These are phyloP conservation scores for Epinephelus coioides DNA, from an alignment of 2,797 vertebrate genomes.

Conservation along the genomic window DNA sequence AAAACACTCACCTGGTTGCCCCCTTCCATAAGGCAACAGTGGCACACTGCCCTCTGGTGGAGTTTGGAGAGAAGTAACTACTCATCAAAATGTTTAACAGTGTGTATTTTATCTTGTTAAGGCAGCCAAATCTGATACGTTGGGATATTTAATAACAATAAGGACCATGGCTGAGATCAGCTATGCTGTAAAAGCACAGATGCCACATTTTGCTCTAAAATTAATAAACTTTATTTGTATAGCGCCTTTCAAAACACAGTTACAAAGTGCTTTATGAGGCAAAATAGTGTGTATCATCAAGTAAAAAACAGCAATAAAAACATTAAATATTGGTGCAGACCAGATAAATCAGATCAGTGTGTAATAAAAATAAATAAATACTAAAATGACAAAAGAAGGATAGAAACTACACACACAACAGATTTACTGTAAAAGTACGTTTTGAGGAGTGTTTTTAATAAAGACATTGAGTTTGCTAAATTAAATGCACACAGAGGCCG, in stretches of 20 bases:
- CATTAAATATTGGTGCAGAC: too few species aligned
- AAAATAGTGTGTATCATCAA: too few species aligned
- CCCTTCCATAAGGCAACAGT: constrained; percentile 29
- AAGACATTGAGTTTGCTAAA: neutral
- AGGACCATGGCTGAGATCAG: neutral
- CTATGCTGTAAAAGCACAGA: neutral
- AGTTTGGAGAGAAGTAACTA: constrained; percentile 20
- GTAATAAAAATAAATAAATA: too few species aligned
- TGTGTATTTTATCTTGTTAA: neutral
- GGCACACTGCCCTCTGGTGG: constrained; percentile 74
- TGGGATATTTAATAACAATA: neutral
- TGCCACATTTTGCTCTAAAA: neutral
- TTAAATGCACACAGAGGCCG: neutral
- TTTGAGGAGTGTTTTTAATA: too few species aligned
- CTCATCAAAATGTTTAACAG: neutral
- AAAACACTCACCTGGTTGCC: constrained; percentile 65
- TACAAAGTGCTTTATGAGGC: too few species aligned
- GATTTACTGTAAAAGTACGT: too few species aligned
- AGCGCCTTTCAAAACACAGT: too few species aligned
- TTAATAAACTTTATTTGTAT: too few species aligned
- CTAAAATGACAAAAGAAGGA: too few species aligned
- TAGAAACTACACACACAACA: too few species aligned
- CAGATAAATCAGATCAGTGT: too few species aligned
- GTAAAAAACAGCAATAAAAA: too few species aligned
- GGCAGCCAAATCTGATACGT: neutral